phyloP scores from a whole-genome alignment of 2,888 invertebrate genomes.

The Mythimna impura region DNA sequence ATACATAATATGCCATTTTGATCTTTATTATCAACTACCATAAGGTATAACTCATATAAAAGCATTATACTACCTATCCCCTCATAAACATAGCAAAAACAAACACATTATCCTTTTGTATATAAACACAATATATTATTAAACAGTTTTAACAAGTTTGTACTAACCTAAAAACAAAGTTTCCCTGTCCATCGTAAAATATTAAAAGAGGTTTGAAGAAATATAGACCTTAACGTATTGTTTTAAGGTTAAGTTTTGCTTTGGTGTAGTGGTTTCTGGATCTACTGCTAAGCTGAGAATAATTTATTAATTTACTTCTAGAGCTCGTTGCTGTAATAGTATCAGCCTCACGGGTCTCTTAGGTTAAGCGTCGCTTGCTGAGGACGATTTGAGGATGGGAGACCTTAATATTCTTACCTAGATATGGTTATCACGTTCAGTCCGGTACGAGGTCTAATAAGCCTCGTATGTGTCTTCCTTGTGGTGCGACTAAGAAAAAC shows the following conservation, averaged over 20 bases:
- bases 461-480: too few species aligned
- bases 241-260: slow-evolving; percentile 8
- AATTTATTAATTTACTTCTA: slow-evolving; percentile 15
- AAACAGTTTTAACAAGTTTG: slow-evolving; percentile 40
- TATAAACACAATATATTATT: slow-evolving; percentile 42
- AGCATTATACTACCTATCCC: neutral
- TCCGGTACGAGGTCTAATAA: too few species aligned
- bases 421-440: too few species aligned
- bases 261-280: neutral
- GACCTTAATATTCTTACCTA: too few species aligned
- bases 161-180: slow-evolving; percentile 33
- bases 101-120: slow-evolving; percentile 38
- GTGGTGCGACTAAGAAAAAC: too few species aligned
- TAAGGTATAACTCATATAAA: neutral
- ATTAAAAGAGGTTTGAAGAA: slow-evolving; percentile 7
- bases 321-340: too few species aligned
- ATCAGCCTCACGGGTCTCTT: too few species aligned
- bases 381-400: too few species aligned
- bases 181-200: slow-evolving; percentile 31
- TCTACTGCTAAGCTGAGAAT: slow-evolving; percentile 5
- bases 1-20: neutral
- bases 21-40: neutral
- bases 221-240: neutral
- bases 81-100: slow-evolving; percentile 25
- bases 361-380: too few species aligned